phyloP scores from a whole-genome alignment of 2,113 vertebrate species.

The Seriola aureovittata region DNA sequence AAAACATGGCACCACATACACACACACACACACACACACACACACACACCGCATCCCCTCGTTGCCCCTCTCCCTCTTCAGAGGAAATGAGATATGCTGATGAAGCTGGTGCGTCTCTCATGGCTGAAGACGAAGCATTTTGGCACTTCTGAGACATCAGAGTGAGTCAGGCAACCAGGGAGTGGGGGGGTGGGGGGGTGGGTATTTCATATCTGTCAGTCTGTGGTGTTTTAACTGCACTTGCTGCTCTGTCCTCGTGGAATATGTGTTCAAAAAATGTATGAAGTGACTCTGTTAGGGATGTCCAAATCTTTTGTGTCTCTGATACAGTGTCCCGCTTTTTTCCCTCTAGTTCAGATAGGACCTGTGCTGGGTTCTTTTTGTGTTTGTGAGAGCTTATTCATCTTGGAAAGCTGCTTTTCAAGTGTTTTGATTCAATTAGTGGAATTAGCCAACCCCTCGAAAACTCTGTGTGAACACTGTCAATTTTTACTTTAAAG shows the following conservation, averaged over 20 bases:
- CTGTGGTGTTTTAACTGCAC: constrained; percentile 22
- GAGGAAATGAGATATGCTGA: constrained; percentile 59
- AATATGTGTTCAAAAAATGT: constrained; percentile 13
- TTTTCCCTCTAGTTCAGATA: neutral
- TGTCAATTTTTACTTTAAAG: neutral
- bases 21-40: neutral
- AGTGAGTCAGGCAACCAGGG: constrained; percentile 40
- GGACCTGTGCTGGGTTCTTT: neutral
- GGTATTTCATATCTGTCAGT: constrained; percentile 37
- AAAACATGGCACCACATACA: constrained; percentile 19
- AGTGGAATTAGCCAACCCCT: neutral
- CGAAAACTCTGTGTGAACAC: neutral
- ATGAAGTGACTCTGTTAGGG: neutral
- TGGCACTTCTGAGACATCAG: constrained; percentile 45
- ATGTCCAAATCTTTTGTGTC: neutral
- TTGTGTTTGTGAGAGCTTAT: neutral
- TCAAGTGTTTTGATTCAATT: constrained; percentile 1
- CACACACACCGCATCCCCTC: neutral
- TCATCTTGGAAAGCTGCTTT: neutral
- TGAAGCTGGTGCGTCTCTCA: constrained; percentile 44
- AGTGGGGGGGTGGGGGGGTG: neutral
- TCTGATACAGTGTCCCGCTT: neutral
- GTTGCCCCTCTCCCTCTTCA: neutral
- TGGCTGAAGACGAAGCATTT: constrained; percentile 46
- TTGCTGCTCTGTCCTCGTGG: neutral